Percentiles rank a stretch among this genome's conserved stretches.
Evolutionary conservation across 2,113 vertebrate genomes (phyloP).

Genomic region (Triplophysa dalaica): DNA sequence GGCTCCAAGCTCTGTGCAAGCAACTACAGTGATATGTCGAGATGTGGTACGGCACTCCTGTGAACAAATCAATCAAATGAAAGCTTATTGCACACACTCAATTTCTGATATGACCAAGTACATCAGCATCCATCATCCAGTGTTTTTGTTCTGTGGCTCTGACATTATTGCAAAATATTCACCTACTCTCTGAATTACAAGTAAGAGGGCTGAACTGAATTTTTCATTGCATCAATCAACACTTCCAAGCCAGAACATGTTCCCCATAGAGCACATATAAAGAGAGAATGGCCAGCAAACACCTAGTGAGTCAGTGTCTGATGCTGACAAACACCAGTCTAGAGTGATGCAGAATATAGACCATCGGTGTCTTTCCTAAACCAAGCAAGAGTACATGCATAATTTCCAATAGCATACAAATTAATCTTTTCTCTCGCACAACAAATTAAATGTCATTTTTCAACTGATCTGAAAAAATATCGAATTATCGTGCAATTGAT

Average conservation of each 20-base stretch:
- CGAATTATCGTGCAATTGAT: too few relatives aligned
- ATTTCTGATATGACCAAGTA: neutral
- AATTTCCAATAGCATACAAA: neutral
- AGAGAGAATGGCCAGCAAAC: neutral
- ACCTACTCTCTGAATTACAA: conserved; percentile 14
- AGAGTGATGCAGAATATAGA: neutral
- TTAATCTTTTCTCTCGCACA: too few relatives aligned
- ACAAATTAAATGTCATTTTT: too few relatives aligned
- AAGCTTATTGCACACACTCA: neutral
- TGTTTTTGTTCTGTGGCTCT: neutral
- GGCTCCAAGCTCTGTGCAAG: neutral
- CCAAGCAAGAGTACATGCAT: neutral
- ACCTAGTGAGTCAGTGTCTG: neutral
- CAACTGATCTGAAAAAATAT: too few relatives aligned
- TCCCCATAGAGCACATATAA: neutral
- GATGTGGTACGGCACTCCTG: neutral
- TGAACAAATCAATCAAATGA: conserved; percentile 4
- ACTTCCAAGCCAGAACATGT: conserved; percentile 9
- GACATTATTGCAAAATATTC: conserved; percentile 1
- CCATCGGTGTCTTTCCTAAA: neutral
- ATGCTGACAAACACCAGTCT: neutral
- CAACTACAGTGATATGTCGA: neutral
- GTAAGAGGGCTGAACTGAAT: neutral
- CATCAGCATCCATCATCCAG: neutral
- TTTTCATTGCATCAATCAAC: conserved; percentile 30